phyloP scores from a whole-genome alignment of 2,113 vertebrate species.

The Struthidea cinerea region DNA sequence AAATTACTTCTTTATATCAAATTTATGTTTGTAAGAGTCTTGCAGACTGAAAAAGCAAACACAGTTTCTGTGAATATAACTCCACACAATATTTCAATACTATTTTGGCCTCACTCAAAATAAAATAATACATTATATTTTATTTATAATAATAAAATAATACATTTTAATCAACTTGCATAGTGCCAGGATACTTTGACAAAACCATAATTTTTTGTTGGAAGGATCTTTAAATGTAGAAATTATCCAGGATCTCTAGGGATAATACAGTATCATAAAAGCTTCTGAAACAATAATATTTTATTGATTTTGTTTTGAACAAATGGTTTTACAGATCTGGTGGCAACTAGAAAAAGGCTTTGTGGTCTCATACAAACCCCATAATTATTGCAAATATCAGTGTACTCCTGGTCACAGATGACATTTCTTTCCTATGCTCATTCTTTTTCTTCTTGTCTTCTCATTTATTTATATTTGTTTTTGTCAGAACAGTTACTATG shows the following conservation, averaged over 20 bases:
- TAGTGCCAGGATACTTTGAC: background rate
- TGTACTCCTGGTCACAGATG: background rate
- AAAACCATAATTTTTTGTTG: background rate
- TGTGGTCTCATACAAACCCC: background rate
- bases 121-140: background rate
- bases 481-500: background rate
- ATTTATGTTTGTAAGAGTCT: background rate
- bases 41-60: background rate
- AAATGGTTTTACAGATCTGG: background rate
- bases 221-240: background rate
- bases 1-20: background rate
- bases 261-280: background rate
- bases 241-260: background rate
- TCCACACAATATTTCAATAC: background rate
- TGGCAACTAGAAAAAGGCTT: background rate
- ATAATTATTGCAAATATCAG: background rate
- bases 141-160: background rate
- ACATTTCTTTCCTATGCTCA: background rate
- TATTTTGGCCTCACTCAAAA: background rate
- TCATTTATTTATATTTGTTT: constrained; percentile 42
- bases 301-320: constrained; percentile 8
- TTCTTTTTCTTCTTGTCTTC: background rate
- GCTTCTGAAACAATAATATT: background rate
- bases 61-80: background rate
- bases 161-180: background rate